Base-by-base conservation (phyloP, 2,113 vertebrate genomes). In the Sterrhoptilus dennistouni region DNA sequence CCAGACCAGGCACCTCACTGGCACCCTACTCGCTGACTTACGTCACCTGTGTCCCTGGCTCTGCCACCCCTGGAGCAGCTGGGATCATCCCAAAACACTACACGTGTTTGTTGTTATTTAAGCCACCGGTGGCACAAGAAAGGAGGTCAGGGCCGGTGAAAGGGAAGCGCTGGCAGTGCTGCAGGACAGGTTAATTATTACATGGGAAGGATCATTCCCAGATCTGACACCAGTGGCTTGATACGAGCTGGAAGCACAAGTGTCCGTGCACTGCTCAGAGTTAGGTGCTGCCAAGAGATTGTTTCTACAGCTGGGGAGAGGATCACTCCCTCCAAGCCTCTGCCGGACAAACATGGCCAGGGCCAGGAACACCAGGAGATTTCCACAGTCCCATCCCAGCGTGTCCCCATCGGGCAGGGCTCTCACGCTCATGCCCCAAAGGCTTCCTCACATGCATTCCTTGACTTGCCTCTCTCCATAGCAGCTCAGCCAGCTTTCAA, bases 181-280 rank as follows among this genome's bases (percentile, higher is more conserved):
- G 71, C 29, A 14, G 85, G 85, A 89, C 80, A 77, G 85, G 95
- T 96, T 96, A 95, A 97, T 96, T 66, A 97, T 97, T 96, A 97
- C 89, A 91, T 0, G 28, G 60, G 23, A 72, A 92, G 53, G 82
- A 90, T 91, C 75, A 50, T 28, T 91, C 84, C 70, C 79, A 54
- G 60, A 82, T 75, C 92, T 69, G 75, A 83, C 86, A 86, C 72
- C 60, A 56, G 86, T 0, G 0, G 64, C 72, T 19, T 52, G 47
- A 59, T 8, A 31, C 1, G 64, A 70, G 93, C 61, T 94, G 88
- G 40, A 64, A 77, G 69, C 68, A n/a, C 66, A 53, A 35, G 60
- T 0, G 1, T 33, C 72, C n/a, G 9, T 5, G 54, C 56, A 31
- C 49, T 0, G 2, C 66, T 52, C 66, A 22, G 75, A 22, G 9